Evolutionary conservation across 1,140 invertebrate species (phyloP).

Genomic region (Lordiphosa mommai): DNA sequence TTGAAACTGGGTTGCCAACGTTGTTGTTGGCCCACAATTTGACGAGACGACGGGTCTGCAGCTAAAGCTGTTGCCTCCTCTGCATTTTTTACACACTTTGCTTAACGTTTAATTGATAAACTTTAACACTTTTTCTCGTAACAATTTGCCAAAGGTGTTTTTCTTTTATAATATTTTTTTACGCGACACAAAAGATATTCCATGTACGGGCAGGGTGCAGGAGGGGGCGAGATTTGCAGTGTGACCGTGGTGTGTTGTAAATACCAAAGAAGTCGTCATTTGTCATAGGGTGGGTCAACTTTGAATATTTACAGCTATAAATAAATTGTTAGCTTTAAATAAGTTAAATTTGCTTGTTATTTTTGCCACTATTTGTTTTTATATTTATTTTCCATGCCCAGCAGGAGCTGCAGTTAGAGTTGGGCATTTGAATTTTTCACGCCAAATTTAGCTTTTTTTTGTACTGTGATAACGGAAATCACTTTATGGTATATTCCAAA

Average conservation of each 20-base stretch:
- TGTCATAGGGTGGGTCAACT: too few species aligned
- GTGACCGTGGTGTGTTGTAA: not conserved
- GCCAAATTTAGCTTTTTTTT: too few species aligned
- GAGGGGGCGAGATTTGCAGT: not conserved
- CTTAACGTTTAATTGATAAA: slow-evolving; percentile 2
- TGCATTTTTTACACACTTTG: slow-evolving; percentile 31
- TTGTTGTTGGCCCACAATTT: slow-evolving; percentile 34
- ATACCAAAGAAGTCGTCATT: too few species aligned
- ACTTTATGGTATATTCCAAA: too few species aligned
- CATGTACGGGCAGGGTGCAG: not conserved
- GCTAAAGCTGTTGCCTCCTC: slow-evolving; percentile 14
- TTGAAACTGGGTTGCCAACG: slow-evolving; percentile 48
- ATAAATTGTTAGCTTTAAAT: too few species aligned
- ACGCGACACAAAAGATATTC: slow-evolving; percentile 7
- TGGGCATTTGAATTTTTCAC: too few species aligned
- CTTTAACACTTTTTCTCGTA: not conserved
- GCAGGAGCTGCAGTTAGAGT: too few species aligned
- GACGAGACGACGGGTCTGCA: slow-evolving; percentile 28
- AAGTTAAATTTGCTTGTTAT: too few species aligned
- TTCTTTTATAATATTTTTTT: slow-evolving; percentile 7
- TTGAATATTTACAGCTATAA: too few species aligned
- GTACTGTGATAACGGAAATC: too few species aligned
- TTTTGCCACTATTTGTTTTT: too few species aligned
- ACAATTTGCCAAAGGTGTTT: slow-evolving; percentile 1
- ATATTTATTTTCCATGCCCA: too few species aligned